Conservation (phyloP, 1,140 invertebrate genomes). For the Antheraea mylitta region DNA sequence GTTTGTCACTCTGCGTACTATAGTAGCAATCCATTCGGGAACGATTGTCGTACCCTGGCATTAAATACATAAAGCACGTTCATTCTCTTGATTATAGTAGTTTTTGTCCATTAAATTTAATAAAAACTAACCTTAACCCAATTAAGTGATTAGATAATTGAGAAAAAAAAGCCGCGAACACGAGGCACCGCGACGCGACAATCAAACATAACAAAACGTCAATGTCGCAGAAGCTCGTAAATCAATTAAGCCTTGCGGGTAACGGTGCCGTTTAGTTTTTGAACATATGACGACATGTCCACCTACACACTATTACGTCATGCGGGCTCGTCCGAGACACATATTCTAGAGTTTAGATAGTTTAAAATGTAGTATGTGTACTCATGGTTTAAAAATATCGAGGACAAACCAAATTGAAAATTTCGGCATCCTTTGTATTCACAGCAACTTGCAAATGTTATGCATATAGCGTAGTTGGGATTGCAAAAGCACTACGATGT, state of each 20-base stretch:
- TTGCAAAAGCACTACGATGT: too few species aligned
- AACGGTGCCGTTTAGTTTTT: conserved; percentile 11
- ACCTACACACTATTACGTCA: conserved; percentile 11
- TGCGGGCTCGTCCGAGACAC: background rate
- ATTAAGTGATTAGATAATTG: background rate
- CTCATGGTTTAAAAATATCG: too few species aligned
- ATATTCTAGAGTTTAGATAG: background rate
- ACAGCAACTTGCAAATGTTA: too few species aligned
- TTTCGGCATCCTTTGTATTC: too few species aligned
- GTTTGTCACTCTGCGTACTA: too few species aligned
- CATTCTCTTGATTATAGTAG: background rate
- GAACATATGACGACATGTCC: conserved; percentile 8
- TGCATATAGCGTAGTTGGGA: too few species aligned
- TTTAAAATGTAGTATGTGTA: background rate
- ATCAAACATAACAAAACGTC: conserved; percentile 8
- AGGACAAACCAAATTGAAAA: too few species aligned
- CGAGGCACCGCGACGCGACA: background rate
- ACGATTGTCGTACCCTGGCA: too few species aligned
- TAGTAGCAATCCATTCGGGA: too few species aligned
- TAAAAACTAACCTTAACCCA: background rate
- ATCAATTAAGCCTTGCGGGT: conserved; percentile 23
- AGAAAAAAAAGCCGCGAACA: background rate
- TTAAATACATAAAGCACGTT: background rate
- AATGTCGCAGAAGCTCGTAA: conserved; percentile 24
- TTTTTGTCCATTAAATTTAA: background rate